These are phyloP conservation scores for Phlogophora meticulosa DNA, from an alignment of 2,888 invertebrate species.

Conservation along the genomic window DNA sequence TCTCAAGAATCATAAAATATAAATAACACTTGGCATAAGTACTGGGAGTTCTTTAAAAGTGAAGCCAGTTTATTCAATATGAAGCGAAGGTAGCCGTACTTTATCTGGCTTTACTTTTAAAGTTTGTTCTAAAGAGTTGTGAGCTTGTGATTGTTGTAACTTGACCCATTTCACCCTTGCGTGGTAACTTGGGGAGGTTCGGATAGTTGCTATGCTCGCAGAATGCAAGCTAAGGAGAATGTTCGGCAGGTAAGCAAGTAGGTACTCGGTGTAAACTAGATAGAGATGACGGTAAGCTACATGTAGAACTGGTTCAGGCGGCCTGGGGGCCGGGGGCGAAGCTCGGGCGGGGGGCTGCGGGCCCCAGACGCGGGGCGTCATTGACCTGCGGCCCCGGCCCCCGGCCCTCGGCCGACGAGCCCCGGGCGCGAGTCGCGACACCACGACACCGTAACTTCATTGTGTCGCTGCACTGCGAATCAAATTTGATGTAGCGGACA, in stretches of 20 bases:
- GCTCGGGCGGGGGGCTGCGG: constrained; percentile 72
- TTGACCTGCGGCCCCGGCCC: constrained; percentile 83
- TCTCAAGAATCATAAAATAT: not conserved
- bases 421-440: constrained; percentile 77
- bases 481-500: constrained; percentile 78
- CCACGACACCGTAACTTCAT: constrained; percentile 86
- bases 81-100: constrained; percentile 13
- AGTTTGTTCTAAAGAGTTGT: constrained; percentile 26
- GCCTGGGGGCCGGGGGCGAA: constrained; percentile 65
- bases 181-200: constrained; percentile 23
- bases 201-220: constrained; percentile 59
- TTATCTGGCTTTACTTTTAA: constrained; percentile 36
- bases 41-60: constrained; percentile 11
- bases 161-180: constrained; percentile 22
- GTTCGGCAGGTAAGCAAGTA: constrained; percentile 81
- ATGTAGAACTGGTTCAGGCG: constrained; percentile 73
- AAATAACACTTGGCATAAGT: not conserved
- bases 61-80: constrained; percentile 15
- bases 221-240: constrained; percentile 79
- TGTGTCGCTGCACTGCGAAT: constrained; percentile 84
- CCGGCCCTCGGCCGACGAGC: constrained; percentile 65
- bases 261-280: constrained; percentile 82
- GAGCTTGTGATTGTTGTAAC: constrained; percentile 1
- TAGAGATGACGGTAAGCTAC: constrained; percentile 85
- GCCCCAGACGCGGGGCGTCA: constrained; percentile 89